Conservation (phyloP, 2,888 invertebrate genomes). For the Gortyna flavago region DNA sequence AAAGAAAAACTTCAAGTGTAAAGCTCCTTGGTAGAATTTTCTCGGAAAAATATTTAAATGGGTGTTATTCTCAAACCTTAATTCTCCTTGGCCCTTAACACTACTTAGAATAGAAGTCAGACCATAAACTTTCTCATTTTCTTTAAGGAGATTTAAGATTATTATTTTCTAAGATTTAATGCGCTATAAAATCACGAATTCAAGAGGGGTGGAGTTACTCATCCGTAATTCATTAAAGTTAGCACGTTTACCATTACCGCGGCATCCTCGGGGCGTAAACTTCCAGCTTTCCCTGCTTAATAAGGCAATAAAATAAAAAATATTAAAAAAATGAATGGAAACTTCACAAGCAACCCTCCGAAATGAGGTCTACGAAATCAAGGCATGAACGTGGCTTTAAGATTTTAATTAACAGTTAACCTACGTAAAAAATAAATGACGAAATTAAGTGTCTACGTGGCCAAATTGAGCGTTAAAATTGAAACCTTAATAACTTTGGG, state of each 20-base stretch:
- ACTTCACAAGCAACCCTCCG: slow-evolving; percentile 69
- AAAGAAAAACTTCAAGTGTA: neutral
- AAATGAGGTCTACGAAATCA: slow-evolving; percentile 65
- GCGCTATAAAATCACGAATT: slow-evolving; percentile 85
- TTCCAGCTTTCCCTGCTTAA: slow-evolving; percentile 80
- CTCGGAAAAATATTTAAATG: neutral
- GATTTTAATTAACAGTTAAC: slow-evolving; percentile 79
- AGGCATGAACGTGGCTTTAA: slow-evolving; percentile 68
- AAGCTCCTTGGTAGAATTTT: neutral
- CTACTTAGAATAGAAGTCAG: slow-evolving; percentile 72
- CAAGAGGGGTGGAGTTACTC: slow-evolving; percentile 82
- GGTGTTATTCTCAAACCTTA: slow-evolving; percentile 7
- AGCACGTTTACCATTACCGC: slow-evolving; percentile 83
- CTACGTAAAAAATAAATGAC: slow-evolving; percentile 68
- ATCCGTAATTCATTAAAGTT: slow-evolving; percentile 89
- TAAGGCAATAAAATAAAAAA: slow-evolving; percentile 86
- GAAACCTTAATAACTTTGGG: slow-evolving; percentile 62
- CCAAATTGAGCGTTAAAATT: slow-evolving; percentile 67
- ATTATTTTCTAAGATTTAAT: slow-evolving; percentile 84
- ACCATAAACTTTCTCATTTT: slow-evolving; percentile 82
- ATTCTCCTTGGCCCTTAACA: slow-evolving; percentile 52
- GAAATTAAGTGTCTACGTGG: slow-evolving; percentile 68
- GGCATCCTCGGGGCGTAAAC: slow-evolving; percentile 81
- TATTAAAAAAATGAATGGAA: slow-evolving; percentile 77
- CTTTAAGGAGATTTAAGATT: no score